phyloP scores from a whole-genome alignment of 1,140 invertebrate species.

The Prorops nasuta region DNA sequence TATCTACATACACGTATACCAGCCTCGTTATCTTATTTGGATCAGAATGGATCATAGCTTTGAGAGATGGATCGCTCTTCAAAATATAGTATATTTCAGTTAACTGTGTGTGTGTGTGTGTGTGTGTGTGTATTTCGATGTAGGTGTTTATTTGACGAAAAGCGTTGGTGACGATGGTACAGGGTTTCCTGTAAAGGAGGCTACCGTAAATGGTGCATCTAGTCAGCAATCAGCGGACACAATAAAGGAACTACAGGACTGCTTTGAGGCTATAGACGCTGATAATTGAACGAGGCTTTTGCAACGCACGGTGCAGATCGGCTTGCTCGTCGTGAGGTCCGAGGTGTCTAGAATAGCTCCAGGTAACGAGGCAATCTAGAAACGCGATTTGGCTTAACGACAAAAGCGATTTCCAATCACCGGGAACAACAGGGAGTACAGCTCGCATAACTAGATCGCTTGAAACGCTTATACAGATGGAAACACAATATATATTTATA shows the following conservation, averaged over 20 bases:
- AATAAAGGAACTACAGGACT: constrained; percentile 17
- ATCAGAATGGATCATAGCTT: no score
- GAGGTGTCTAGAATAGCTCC: constrained; percentile 27
- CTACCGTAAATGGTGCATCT: constrained; percentile 6
- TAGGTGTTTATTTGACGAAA: no score
- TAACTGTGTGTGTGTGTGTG: no score
- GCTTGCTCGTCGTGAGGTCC: constrained; percentile 8
- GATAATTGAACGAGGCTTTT: constrained; percentile 34
- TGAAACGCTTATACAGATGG: neutral
- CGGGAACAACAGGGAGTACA: constrained; percentile 21
- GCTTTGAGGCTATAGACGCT: constrained; percentile 22
- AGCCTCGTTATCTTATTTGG: no score
- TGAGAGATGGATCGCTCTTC: no score
- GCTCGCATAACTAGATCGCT: constrained; percentile 17
- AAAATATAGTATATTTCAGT: no score
- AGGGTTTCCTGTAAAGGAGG: constrained; percentile 2
- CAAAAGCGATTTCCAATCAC: constrained; percentile 35
- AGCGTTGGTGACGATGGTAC: no score
- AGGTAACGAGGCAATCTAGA: constrained; percentile 33
- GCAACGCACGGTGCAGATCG: constrained; percentile 23
- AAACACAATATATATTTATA: neutral
- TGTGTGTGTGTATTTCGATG: no score
- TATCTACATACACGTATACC: no score
- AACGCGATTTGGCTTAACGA: constrained; percentile 35
- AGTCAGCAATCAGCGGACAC: constrained; percentile 20